Evolutionary conservation across 2,797 vertebrate species (phyloP).

Genomic region (Dendrocincla fuliginosa): DNA sequence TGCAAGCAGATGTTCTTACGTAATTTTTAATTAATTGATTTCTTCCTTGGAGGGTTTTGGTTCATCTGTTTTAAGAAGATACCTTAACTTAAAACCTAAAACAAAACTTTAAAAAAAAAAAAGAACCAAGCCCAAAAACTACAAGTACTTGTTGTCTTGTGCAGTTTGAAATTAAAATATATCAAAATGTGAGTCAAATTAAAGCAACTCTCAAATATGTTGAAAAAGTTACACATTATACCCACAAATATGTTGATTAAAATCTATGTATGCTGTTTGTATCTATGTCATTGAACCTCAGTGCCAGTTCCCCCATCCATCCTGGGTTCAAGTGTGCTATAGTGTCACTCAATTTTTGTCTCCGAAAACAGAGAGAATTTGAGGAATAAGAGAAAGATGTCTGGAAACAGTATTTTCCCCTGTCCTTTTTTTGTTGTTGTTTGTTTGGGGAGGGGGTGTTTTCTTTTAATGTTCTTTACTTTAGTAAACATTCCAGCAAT

Average conservation of each 20-base stretch:
- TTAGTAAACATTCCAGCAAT: neutral
- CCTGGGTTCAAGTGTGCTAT: neutral
- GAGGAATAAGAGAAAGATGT: neutral
- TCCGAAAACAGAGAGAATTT: neutral
- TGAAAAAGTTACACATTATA: neutral
- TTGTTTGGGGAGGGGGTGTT: neutral
- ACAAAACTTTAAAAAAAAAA: neutral
- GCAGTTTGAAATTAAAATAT: neutral
- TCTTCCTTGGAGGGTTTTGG: constrained; percentile 63
- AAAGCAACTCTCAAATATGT: neutral
- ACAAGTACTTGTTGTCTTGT: neutral
- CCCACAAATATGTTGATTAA: neutral
- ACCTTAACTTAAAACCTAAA: neutral
- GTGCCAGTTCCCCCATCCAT: neutral
- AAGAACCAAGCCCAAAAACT: rapidly evolving
- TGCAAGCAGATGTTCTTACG: constrained; percentile 67
- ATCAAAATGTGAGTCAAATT: constrained; percentile 3
- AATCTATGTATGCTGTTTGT: neutral
- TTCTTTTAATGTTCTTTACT: neutral
- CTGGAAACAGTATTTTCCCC: neutral
- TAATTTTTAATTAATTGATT: constrained; percentile 70
- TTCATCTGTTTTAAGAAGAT: constrained; percentile 66
- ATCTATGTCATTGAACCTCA: neutral
- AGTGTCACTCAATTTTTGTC: neutral
- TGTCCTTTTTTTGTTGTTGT: neutral